Evolutionary conservation across 2,797 vertebrate species (phyloP), one percentile per base, ranked within the genome.

Genomic region (Acropternis orthonyx): DNA sequence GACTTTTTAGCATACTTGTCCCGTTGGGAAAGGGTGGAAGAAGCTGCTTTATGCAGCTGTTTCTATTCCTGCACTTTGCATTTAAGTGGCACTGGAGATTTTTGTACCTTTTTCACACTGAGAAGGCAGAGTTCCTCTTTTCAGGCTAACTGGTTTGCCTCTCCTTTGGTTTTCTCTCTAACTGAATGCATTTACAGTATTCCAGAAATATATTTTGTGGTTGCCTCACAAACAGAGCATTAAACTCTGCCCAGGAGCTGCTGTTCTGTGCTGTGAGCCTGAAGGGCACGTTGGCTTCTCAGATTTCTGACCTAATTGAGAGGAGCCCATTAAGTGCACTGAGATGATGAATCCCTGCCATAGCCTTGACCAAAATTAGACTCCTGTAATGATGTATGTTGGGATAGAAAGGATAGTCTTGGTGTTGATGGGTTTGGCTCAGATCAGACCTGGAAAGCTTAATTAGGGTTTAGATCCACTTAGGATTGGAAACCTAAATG

Each of bases 21-120:
- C 34, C 17, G 48, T 73, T 36, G 78, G 66, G 73, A 88, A 84
- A 88, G 69, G 39, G 36, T 36, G 55, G 79, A 78, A 75, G 79
- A 86, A 76, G 62, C 55, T 82, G 69, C 48, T 90, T 88, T 95
- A 73, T 92, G 59, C 41, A 73, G 62, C 43, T 85, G 18, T 87
- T 94, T 91, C 62, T 89, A 34, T 81, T 92, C 34, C 30, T 54
- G 66, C n/a, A 16, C 71, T 83, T 94, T 81, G 26, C 20, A 32
- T 91, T 86, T 85, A 81, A 73, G 83, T 41, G 32, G 27, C 6
- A 27, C 36, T 58, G 76, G 61, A 92, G 67, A 43, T 52, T 87
- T 87, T 87, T 61, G 32, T 85, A 56, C 63, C 20, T 67, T 87
- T 41, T 76, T 90, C 71, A 73, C 59, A 67, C 17, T 22, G 37